Conservation (phyloP, 2,888 invertebrate species). For the Brachyptera risi region DNA sequence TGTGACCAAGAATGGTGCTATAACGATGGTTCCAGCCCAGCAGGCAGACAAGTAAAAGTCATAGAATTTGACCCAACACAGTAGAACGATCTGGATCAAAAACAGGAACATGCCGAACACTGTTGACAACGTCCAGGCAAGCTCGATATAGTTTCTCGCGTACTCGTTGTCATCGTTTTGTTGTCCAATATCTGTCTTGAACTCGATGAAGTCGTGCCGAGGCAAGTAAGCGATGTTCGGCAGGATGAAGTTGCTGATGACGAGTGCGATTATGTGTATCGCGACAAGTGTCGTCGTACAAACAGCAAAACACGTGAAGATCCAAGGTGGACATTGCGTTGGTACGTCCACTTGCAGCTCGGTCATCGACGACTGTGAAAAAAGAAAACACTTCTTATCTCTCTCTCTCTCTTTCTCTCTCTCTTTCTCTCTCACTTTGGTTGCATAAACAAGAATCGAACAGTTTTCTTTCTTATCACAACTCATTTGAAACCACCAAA, state of each 20-base stretch:
- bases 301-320: slow-evolving; percentile 52
- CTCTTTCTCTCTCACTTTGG: no score
- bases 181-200: no score
- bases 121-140: slow-evolving; percentile 57
- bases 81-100: slow-evolving; percentile 53
- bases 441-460: no score
- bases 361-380: slow-evolving; percentile 53
- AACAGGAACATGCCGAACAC: slow-evolving; percentile 57
- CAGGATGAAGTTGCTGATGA: slow-evolving; percentile 61
- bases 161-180: slow-evolving; percentile 47
- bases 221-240: slow-evolving; percentile 56
- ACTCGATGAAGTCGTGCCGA: background rate
- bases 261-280: slow-evolving; percentile 57
- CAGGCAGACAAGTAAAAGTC: slow-evolving; percentile 41
- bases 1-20: slow-evolving; percentile 51
- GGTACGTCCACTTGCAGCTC: slow-evolving; percentile 50
- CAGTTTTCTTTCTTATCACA: no score
- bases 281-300: slow-evolving; percentile 55
- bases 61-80: slow-evolving; percentile 57
- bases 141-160: slow-evolving; percentile 46
- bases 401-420: no score
- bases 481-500: no score
- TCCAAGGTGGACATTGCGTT: slow-evolving; percentile 42
- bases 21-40: slow-evolving; percentile 47
- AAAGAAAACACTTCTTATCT: background rate